Percentiles rank a stretch among this genome's conserved stretches.
Evolutionary conservation across 2,113 vertebrate genomes (phyloP).

Genomic region (Vulpes ferrilata): DNA sequence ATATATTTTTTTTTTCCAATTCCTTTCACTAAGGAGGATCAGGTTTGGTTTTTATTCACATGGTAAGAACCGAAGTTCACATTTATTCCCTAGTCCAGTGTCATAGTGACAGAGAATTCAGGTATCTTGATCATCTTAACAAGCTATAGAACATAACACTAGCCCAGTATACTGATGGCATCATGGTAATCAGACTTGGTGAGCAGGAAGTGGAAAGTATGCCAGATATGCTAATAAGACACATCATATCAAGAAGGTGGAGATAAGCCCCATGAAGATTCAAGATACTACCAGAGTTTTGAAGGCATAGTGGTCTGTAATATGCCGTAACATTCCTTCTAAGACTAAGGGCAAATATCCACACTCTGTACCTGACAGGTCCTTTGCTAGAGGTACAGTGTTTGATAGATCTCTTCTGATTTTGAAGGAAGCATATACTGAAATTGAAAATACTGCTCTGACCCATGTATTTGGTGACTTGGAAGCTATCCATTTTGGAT

Average conservation of each 20-base stretch:
- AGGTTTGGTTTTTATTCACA: constrained; percentile 40
- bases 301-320: not conserved
- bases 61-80: not conserved
- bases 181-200: not conserved
- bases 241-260: not conserved
- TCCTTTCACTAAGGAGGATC: not conserved
- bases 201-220: not conserved
- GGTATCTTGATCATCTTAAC: not conserved
- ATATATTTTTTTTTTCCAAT: not conserved
- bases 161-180: not conserved
- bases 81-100: not conserved
- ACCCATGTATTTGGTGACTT: not conserved
- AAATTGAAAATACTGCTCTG: not conserved
- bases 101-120: not conserved
- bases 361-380: not conserved
- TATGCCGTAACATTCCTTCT: not conserved
- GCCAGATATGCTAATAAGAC: not conserved
- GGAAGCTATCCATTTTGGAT: not conserved
- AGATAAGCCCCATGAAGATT: not conserved
- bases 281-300: not conserved
- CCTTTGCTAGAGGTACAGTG: not conserved
- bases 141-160: not conserved
- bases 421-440: not conserved
- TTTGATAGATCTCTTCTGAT: not conserved
- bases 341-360: not conserved